Evolutionary conservation across 2,888 invertebrate genomes (phyloP), one percentile per base, ranked within the genome.

Genomic region (Melikaiella ostensackeni): DNA sequence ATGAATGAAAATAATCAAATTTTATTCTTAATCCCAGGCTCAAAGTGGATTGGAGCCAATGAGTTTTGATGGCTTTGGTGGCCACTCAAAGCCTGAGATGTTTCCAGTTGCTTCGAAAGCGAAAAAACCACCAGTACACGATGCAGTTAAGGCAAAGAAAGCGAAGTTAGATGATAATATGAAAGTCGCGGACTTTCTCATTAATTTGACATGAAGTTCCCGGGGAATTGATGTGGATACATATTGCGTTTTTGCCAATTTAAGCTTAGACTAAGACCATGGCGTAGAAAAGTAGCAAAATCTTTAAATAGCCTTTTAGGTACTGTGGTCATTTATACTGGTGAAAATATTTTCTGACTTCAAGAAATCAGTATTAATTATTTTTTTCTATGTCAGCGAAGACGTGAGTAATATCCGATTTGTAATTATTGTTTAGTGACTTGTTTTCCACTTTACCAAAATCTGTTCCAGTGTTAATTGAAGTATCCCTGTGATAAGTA

Each of bases 21-120:
- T 42, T 19, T 24, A 66, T 66, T 9, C 9, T 66, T 66, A 42
- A 70, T 42, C 57, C 8, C 9, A 75, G 57, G 13, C 64, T 70
- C 57, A 38, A 74, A 6, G 21, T 13, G 62, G 77, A n/a, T 74
- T 75, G 57, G 42, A 21, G 30, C 16, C 77, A 11, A 21, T 66
- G 35, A 62, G 79, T 24, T 85, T 76, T 62, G 85, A 86, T 75
- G 85, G 86, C 66, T 83, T 83, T 66, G 86, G 86, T 61, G 85
- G 86, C 9, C 83, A 84, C 74, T 84, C 85, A n/a, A 82, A 77
- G 24, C 61, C 80, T 5, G 84, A 84, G 21, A 30, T 46, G 2
- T 82, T 82, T 75, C 83, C 84, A 2, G 27, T 77, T 16, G 63
- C 76, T 27, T 74, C 24, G n/a, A 82, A 81, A 76, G 19, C 77